Evolutionary conservation across 2,888 invertebrate genomes (phyloP).

Genomic region (Patella ulyssiponensis): DNA sequence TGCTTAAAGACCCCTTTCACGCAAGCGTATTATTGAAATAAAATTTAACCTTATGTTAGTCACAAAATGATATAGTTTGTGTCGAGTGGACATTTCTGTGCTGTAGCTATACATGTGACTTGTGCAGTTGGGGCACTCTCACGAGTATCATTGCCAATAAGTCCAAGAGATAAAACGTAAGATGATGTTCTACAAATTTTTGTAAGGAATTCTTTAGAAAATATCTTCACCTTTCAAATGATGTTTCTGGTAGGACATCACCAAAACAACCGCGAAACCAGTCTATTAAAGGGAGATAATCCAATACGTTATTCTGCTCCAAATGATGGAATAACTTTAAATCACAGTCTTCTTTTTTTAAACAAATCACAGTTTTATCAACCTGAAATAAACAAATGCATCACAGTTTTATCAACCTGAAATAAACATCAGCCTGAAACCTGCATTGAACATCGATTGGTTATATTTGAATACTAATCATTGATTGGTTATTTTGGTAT

Average conservation of each 20-base stretch:
- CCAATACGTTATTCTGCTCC: slow-evolving; percentile 78
- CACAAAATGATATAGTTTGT: no score
- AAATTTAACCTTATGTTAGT: no score
- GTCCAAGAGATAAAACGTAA: no score
- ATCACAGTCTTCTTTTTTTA: slow-evolving; percentile 85
- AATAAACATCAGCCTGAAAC: slow-evolving; percentile 26
- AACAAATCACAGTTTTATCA: slow-evolving; percentile 59
- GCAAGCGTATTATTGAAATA: no score
- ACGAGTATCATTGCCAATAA: no score
- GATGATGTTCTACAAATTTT: not conserved
- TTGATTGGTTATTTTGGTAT: not conserved
- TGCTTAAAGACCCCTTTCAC: no score
- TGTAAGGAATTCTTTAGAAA: no score
- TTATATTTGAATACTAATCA: not conserved
- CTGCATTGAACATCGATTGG: not conserved
- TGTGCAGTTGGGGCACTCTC: no score
- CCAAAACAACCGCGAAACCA: slow-evolving; percentile 91
- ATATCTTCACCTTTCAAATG: slow-evolving; percentile 80
- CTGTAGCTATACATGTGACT: no score
- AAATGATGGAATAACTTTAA: slow-evolving; percentile 79
- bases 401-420: not conserved
- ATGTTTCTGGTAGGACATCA: slow-evolving; percentile 83
- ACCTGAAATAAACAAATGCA: slow-evolving; percentile 43
- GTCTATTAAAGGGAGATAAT: slow-evolving; percentile 79
- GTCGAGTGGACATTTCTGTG: no score